Evolutionary conservation across 2,888 invertebrate species (phyloP).

Genomic region (Latrodectus hesperus): DNA sequence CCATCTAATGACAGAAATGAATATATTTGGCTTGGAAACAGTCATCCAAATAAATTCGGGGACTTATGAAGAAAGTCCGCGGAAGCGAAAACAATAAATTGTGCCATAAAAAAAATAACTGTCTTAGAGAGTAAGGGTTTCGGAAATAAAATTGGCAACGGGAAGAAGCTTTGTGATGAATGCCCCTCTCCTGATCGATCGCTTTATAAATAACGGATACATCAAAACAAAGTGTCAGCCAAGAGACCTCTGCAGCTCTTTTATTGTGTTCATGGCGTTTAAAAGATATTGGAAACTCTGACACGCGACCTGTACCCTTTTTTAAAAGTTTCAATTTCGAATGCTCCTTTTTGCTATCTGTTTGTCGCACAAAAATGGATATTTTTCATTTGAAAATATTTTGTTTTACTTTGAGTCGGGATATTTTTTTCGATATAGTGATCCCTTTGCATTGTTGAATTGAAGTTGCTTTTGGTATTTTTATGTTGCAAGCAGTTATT

Average conservation of each 20-base stretch:
- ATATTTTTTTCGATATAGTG: too few species aligned
- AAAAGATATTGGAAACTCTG: neutral
- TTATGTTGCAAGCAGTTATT: too few species aligned
- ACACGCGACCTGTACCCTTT: neutral
- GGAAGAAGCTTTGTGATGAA: neutral
- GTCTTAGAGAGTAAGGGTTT: neutral
- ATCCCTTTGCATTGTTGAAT: too few species aligned
- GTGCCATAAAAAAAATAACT: neutral
- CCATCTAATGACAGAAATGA: neutral
- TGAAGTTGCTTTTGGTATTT: too few species aligned
- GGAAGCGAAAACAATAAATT: neutral
- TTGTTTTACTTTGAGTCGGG: too few species aligned
- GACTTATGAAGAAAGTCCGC: neutral
- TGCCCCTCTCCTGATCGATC: neutral
- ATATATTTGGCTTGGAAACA: neutral
- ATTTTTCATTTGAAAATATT: too few species aligned
- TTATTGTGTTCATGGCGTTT: neutral
- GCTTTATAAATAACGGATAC: neutral
- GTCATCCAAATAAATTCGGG: neutral
- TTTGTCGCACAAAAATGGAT: too few species aligned
- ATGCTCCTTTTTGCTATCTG: neutral
- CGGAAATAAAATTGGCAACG: neutral
- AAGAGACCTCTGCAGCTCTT: neutral
- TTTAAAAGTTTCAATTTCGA: constrained; percentile 3
- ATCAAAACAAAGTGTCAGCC: neutral